These are phyloP conservation scores for Bombycilla garrulus DNA, from an alignment of 2,113 vertebrate genomes.

Conservation along the genomic window DNA sequence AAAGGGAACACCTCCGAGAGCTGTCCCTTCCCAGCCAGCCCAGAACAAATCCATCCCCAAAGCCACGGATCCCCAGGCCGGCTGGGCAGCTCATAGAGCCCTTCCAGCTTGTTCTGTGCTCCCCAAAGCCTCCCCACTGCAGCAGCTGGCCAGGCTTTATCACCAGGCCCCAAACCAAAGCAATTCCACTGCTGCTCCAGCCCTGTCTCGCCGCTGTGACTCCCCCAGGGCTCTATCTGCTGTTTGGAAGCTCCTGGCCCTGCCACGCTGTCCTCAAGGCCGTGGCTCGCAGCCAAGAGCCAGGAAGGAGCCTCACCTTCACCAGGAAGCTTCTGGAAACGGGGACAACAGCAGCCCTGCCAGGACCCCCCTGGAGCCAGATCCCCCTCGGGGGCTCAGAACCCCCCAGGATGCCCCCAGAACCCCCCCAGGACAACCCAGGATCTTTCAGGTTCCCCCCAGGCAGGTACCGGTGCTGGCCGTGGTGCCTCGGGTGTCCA, in stretches of 20 bases:
- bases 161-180: neutral
- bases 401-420: no score
- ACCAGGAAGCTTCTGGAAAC: neutral
- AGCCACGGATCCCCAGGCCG: neutral
- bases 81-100: neutral
- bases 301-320: neutral
- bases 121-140: neutral
- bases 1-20: neutral
- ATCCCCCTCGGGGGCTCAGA: no score
- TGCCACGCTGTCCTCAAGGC: neutral
- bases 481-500: rapidly evolving
- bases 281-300: neutral
- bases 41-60: neutral
- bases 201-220: neutral
- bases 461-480: neutral
- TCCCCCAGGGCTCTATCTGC: neutral
- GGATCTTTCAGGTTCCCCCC: no score
- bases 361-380: no score
- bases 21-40: neutral
- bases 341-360: neutral
- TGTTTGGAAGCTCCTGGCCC: neutral
- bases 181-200: neutral
- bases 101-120: neutral
- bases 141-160: neutral
- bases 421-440: no score